A percentile compares a stretch with the other conserved stretches of the same genome.
These are phyloP conservation scores for Bradypodion pumilum DNA, from an alignment of 2,797 vertebrate species.

Conservation along the genomic window DNA sequence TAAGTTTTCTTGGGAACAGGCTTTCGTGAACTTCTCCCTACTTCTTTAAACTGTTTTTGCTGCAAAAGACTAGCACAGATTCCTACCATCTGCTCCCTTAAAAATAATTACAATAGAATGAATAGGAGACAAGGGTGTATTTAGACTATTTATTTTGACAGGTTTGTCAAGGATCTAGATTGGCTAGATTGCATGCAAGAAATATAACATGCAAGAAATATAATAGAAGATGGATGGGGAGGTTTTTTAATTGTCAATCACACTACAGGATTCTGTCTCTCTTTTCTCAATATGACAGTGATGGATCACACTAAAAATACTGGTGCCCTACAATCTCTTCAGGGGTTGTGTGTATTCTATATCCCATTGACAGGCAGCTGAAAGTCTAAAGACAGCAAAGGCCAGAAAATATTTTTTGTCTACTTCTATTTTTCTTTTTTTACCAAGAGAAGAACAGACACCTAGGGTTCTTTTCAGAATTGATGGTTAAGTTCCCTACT, in stretches of 20 bases:
- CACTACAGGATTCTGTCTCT: not conserved
- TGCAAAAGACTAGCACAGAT: too few species aligned
- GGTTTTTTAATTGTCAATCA: slow-evolving; percentile 1
- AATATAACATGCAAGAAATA: slow-evolving; percentile 25
- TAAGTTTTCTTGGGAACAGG: too few species aligned
- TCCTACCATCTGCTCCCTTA: too few species aligned
- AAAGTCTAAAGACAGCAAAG: slow-evolving; percentile 14
- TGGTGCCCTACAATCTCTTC: not conserved
- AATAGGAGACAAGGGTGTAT: not conserved
- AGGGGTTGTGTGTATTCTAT: not conserved
- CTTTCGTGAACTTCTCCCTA: too few species aligned
- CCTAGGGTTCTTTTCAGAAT: not conserved
- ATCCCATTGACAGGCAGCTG: not conserved
- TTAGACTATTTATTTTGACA: slow-evolving; percentile 11
- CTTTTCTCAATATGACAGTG: slow-evolving; percentile 24
- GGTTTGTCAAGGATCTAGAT: slow-evolving; percentile 13
- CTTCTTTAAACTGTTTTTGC: too few species aligned
- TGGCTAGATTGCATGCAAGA: not conserved
- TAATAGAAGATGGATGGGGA: slow-evolving; percentile 29
- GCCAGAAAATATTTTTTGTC: slow-evolving; percentile 6
- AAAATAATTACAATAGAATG: not conserved
- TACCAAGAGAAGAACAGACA: not conserved
- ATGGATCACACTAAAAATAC: slow-evolving; percentile 36
- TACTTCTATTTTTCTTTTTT: not conserved
- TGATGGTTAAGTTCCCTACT: not conserved